Evolutionary conservation across 2,113 vertebrate species (phyloP).

Genomic region (Datnioides undecimradiatus): DNA sequence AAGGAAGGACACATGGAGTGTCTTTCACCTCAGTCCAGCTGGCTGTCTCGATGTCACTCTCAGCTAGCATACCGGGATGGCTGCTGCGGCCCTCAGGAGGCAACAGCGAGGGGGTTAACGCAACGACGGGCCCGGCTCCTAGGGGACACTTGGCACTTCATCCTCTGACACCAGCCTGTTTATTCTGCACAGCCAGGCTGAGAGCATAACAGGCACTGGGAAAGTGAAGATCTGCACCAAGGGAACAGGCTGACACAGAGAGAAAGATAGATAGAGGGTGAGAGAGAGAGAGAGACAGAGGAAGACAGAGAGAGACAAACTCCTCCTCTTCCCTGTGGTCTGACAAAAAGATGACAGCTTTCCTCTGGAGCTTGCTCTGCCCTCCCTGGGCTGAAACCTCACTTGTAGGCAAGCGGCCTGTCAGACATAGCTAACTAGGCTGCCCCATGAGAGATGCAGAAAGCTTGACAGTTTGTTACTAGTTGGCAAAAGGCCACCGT

Average conservation of each 20-base stretch:
- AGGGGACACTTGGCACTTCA: constrained; percentile 67
- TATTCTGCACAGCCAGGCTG: constrained; percentile 74
- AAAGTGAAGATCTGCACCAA: constrained; percentile 80
- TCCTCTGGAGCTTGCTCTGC: constrained; percentile 76
- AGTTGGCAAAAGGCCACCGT: constrained; percentile 79
- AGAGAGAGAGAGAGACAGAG: constrained; percentile 45
- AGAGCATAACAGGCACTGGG: constrained; percentile 64
- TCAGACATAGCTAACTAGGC: constrained; percentile 81
- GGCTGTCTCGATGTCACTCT: constrained; percentile 66
- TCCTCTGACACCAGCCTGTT: constrained; percentile 71
- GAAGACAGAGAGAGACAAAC: constrained; percentile 48
- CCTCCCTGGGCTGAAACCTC: constrained; percentile 70
- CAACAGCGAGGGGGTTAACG: constrained; percentile 54
- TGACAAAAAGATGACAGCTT: constrained; percentile 81
- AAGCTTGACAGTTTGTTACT: constrained; percentile 79
- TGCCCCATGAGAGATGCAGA: constrained; percentile 80
- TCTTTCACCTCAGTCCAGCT: constrained; percentile 69
- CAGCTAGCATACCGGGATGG: constrained; percentile 56
- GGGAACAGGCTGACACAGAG: constrained; percentile 68
- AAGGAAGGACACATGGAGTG: constrained; percentile 66
- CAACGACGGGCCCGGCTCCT: constrained; percentile 52
- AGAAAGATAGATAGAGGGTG: constrained; percentile 62
- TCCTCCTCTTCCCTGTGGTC: constrained; percentile 73
- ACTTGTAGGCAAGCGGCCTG: constrained; percentile 77
- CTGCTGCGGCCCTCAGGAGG: constrained; percentile 70